Conservation (phyloP, 2,797 vertebrate species). For the Anguilla anguilla region DNA sequence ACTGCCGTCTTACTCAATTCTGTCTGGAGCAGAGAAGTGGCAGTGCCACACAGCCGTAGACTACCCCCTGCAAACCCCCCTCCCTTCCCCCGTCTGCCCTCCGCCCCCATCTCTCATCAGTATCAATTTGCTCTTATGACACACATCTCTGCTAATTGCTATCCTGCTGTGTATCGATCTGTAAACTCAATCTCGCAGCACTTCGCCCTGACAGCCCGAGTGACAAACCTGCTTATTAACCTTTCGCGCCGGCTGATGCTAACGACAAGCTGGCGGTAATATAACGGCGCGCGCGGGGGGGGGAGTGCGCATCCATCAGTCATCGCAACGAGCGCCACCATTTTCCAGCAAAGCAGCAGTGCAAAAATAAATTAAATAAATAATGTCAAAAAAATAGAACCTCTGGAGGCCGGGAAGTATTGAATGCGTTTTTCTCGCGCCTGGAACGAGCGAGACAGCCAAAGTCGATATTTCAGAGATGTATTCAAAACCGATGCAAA, state of each 20-base stretch:
- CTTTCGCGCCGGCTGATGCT: background rate
- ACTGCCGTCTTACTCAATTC: background rate
- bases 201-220: background rate
- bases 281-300: background rate
- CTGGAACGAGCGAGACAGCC: background rate
- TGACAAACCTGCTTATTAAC: background rate
- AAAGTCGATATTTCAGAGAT: background rate
- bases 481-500: background rate
- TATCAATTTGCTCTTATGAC: too few relatives aligned
- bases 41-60: background rate
- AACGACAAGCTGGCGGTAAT: background rate
- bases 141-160: slow-evolving; percentile 9
- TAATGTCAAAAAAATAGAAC: background rate
- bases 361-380: background rate
- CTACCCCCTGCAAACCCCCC: background rate
- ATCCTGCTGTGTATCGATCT: slow-evolving; percentile 6
- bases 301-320: background rate
- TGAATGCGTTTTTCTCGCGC: background rate
- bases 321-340: too few relatives aligned
- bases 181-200: background rate
- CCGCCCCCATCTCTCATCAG: background rate
- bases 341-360: background rate
- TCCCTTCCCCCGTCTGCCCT: background rate
- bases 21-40: background rate
- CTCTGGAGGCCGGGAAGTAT: background rate